A percentile compares a stretch with the other conserved stretches of the same genome.
Evolutionary conservation across 1,140 invertebrate genomes (phyloP).

Genomic region (Dinoponera quadriceps): DNA sequence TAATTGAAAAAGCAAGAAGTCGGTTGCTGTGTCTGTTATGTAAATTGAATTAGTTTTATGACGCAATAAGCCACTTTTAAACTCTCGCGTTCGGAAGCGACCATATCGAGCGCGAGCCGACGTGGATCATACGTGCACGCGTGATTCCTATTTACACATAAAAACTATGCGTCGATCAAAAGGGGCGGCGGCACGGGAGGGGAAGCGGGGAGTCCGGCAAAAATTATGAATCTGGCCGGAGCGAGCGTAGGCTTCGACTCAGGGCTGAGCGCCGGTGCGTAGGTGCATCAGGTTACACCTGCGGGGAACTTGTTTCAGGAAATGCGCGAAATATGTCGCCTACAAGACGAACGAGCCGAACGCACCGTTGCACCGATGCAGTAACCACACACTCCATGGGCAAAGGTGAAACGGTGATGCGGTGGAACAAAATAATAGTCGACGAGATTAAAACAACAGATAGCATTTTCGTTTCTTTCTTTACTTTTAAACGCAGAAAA

Average conservation of each 20-base stretch:
- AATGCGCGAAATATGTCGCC: slow-evolving; percentile 63
- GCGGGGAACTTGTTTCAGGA: slow-evolving; percentile 74
- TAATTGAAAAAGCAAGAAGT: slow-evolving; percentile 1
- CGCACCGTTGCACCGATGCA: slow-evolving; percentile 1
- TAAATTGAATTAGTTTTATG: slow-evolving; percentile 45
- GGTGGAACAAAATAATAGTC: no score
- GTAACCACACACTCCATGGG: not conserved
- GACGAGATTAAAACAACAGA: no score
- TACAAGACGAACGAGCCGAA: not conserved
- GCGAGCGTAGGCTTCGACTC: slow-evolving; percentile 73
- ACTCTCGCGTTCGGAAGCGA: slow-evolving; percentile 29
- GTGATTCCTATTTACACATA: slow-evolving; percentile 65
- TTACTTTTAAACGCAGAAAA: no score
- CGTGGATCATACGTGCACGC: slow-evolving; percentile 64
- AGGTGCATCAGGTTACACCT: slow-evolving; percentile 68
- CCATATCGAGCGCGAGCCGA: slow-evolving; percentile 64
- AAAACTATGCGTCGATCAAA: slow-evolving; percentile 56
- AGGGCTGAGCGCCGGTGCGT: slow-evolving; percentile 63
- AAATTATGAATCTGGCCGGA: slow-evolving; percentile 63
- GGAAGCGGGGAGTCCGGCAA: slow-evolving; percentile 49
- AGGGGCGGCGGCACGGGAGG: slow-evolving; percentile 38
- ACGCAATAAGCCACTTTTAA: slow-evolving; percentile 55
- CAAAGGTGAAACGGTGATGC: not conserved
- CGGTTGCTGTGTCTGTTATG: no score
- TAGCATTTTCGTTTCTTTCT: no score